Base-by-base conservation (phyloP, 2,797 vertebrate genomes). In the Iguana delicatissima region DNA sequence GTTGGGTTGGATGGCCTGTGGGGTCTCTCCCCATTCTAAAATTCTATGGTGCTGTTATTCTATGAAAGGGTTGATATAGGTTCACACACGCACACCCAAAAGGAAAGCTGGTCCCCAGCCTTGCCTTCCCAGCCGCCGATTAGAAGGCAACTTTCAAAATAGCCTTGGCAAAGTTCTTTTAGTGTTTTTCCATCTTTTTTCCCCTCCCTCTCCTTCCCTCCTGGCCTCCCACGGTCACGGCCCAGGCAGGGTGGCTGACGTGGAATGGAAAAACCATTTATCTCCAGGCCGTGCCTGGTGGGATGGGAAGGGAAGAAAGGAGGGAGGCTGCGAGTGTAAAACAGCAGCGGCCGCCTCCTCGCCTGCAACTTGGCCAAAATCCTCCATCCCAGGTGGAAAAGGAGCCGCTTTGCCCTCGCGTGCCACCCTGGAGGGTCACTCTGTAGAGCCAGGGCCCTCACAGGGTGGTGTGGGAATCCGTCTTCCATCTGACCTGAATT, bases 211-310 rank as follows among this genome's bases (percentile, higher is more conserved):
- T 35, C 16, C 7, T 24, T 24, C 50, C 26, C 85, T 84, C 85
- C 85, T 57, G 9, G 84, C 90, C 94, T 92, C 92, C 92, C 85
- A 20, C 80, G 76, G 94, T 93, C 93, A 93, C 1, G 90, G 92
- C 92, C 85, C 81, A 85, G 85, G 13, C 81, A 38, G 87, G 10
- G 69, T 87, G 87, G 83, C 92, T 94, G 94, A 93, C 89, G 90
- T 59, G 2, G 84, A 86, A 93, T 93, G 93, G 93, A 94, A 94
- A 94, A 94, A 94, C 85, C 90, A 93, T 93, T 91, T 85, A 86
- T 93, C 93, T 91, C 52, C 1, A 18, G 64, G 79, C 89, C 64
- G 87, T 12, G 80, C 29, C 35, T 14, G 7, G 5, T 1, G 42
- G 24, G 22, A 8, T 6, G 24, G 52, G 2, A 9, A 10, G 26